Percentiles rank a stretch among this genome's conserved stretches.
Evolutionary conservation across 2,888 invertebrate genomes (phyloP).

Genomic region (Epistrophella euchroma): DNA sequence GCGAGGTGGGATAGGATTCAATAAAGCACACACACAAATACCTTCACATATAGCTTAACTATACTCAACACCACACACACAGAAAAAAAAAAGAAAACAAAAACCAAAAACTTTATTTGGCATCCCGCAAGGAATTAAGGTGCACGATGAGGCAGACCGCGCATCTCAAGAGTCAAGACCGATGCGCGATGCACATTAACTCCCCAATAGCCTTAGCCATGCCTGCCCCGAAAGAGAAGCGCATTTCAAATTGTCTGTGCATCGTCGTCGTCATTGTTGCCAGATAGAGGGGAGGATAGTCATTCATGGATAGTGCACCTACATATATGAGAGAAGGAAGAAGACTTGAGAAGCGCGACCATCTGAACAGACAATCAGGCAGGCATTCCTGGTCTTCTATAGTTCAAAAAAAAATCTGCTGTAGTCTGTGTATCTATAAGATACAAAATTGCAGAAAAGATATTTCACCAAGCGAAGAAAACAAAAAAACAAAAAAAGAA

Average conservation of each 20-base stretch:
- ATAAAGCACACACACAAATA: constrained; percentile 70
- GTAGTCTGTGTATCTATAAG: constrained; percentile 26
- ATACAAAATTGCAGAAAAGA: constrained; percentile 44
- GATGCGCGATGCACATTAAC: constrained; percentile 67
- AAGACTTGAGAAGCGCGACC: constrained; percentile 41
- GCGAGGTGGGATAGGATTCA: constrained; percentile 61
- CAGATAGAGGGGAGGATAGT: constrained; percentile 32
- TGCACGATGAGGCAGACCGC: constrained; percentile 68
- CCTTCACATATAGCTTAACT: constrained; percentile 2
- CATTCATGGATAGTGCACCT: constrained; percentile 34
- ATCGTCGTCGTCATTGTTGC: constrained; percentile 47
- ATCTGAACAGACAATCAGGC: constrained; percentile 74
- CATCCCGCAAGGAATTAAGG: constrained; percentile 76
- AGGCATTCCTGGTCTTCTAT: constrained; percentile 66
- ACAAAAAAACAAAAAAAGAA: constrained; percentile 10
- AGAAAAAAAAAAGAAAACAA: background rate
- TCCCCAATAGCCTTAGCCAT: constrained; percentile 66
- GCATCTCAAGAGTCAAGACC: constrained; percentile 49
- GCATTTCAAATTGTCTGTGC: constrained; percentile 73
- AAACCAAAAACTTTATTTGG: constrained; percentile 66
- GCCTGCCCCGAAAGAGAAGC: constrained; percentile 64
- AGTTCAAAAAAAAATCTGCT: constrained; percentile 42
- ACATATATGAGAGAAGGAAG: constrained; percentile 7
- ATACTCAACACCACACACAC: constrained; percentile 49
- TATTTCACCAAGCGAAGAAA: constrained; percentile 28